Base-by-base conservation (phyloP, 2,888 invertebrate genomes). In the Chorisops tibialis region DNA sequence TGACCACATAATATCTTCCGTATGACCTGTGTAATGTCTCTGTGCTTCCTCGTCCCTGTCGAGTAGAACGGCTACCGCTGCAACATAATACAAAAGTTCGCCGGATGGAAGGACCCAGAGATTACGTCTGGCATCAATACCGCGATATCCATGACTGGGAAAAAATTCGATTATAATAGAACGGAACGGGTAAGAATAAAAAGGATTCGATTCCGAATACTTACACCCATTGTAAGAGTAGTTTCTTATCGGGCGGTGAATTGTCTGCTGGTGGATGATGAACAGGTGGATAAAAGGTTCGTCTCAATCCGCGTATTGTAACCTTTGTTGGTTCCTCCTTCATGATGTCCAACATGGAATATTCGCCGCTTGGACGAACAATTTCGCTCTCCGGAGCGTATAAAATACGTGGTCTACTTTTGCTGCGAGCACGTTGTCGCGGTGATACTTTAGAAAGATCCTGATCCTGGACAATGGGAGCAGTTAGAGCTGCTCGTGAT, bases 221-320 rank as follows among this genome's bases (percentile, higher is more conserved):
- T 86, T 87, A 93, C 88, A 95, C 95, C 96, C 96, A 96, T 73
- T 95, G 94, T 0, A 96, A 82, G 65, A 89, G 86, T 67, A 96
- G 81, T 73, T 92, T 89, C 79, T 93, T 92, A 49, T 92, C 89
- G 0, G 96, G 96, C 0, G 92, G 92, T 4, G 88, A 81, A 75
- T 91, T 92, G 75, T 93, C 92, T 47, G 89, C 84, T 7, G 91
- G 89, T 2, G 91, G 86, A 75, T 92, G 88, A 71, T 92, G 91
- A 50, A 91, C 84, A 0, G 93, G 92, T 19, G 92, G 92, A 79
- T 92, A 93, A 77, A 93, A 92, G 0, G 92, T 92, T 67, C 92
- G 83, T 63, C 92, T 79, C 35, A 91, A 79, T 0, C 93, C 93
- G 64, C 91, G 84, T 68, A 93, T 92, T 3, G 90, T 90, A 35